Conservation (phyloP, 2,888 invertebrate species). For the Scaptodrosophila latifasciaeformis region DNA sequence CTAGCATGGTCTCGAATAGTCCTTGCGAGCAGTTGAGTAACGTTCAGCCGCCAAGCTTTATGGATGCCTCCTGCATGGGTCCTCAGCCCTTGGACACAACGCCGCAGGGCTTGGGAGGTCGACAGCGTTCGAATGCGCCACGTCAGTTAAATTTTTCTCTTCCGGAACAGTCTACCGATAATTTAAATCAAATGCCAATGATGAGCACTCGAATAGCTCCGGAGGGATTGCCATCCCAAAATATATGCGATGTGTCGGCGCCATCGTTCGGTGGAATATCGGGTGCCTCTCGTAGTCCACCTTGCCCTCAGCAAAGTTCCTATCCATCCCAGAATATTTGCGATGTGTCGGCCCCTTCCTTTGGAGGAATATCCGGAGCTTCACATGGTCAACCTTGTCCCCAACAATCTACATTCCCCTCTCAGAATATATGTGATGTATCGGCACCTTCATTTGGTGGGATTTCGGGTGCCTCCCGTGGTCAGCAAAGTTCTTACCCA, state of each 20-base stretch:
- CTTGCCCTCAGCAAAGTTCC: too few relatives aligned
- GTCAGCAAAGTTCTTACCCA: not conserved
- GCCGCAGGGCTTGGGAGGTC: not conserved
- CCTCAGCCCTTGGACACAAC: constrained; percentile 7
- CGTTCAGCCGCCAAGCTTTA: constrained; percentile 3
- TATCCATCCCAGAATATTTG: not conserved
- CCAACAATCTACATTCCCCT: not conserved
- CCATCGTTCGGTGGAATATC: constrained; percentile 1
- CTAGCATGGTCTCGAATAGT: constrained; percentile 25
- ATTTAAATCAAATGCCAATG: not conserved
- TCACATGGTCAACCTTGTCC: not conserved
- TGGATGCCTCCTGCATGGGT: not conserved
- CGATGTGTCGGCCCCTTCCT: constrained; percentile 4
- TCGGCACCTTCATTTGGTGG: not conserved
- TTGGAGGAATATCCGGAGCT: not conserved
- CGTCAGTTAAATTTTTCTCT: constrained; percentile 26
- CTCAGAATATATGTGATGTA: constrained; percentile 3
- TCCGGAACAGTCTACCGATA: not conserved
- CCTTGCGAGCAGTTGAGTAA: not conserved
- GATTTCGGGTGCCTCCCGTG: not conserved
- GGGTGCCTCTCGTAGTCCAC: not conserved
- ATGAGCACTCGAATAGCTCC: constrained; percentile 21
- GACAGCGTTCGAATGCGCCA: not conserved
- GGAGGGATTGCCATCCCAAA: not conserved
- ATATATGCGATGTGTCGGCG: constrained; percentile 14